A percentile compares a stretch with the other conserved stretches of the same genome.
Evolutionary conservation across 64 coral and sea anemone genomes (phyloP).

Genomic region (Cladopsammia gracilis): DNA sequence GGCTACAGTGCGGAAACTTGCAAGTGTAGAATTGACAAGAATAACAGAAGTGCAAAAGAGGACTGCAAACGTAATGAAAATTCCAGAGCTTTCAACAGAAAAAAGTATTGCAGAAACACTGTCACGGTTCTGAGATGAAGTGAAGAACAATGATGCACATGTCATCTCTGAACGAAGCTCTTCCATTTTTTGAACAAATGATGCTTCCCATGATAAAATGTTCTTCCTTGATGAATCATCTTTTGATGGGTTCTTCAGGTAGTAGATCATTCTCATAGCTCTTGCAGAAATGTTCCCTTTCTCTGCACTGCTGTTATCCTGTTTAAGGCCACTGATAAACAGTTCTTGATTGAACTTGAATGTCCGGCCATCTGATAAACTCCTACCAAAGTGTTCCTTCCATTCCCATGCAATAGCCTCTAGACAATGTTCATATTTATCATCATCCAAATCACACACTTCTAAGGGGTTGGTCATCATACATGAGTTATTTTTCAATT

Average conservation of each 20-base stretch:
- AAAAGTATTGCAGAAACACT: slow-evolving; percentile 8
- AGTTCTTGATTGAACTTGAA: slow-evolving; percentile 43
- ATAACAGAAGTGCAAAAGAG: slow-evolving; percentile 19
- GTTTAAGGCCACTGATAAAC: slow-evolving; percentile 44
- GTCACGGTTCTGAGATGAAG: not conserved
- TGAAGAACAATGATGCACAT: slow-evolving; percentile 57
- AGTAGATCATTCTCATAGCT: slow-evolving; percentile 75
- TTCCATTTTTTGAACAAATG: slow-evolving; percentile 62
- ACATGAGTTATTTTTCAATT: not conserved
- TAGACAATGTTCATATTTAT: slow-evolving; percentile 21
- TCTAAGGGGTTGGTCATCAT: slow-evolving; percentile 73
- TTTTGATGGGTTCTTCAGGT: slow-evolving; percentile 54
- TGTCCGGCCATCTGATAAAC: slow-evolving; percentile 53
- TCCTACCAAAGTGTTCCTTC: slow-evolving; percentile 14
- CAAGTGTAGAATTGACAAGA: not conserved
- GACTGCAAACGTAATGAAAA: slow-evolving; percentile 7
- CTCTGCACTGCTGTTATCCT: not conserved
- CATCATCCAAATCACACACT: slow-evolving; percentile 33
- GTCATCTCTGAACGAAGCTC: slow-evolving; percentile 18
- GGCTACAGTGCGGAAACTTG: slow-evolving; percentile 1
- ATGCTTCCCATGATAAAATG: slow-evolving; percentile 62
- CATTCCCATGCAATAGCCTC: slow-evolving; percentile 18
- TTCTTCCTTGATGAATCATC: not conserved
- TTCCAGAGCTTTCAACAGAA: not conserved
- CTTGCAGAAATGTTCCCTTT: slow-evolving; percentile 38